Conservation (phyloP, 2,888 invertebrate genomes). For the Ophioninae sp. region DNA sequence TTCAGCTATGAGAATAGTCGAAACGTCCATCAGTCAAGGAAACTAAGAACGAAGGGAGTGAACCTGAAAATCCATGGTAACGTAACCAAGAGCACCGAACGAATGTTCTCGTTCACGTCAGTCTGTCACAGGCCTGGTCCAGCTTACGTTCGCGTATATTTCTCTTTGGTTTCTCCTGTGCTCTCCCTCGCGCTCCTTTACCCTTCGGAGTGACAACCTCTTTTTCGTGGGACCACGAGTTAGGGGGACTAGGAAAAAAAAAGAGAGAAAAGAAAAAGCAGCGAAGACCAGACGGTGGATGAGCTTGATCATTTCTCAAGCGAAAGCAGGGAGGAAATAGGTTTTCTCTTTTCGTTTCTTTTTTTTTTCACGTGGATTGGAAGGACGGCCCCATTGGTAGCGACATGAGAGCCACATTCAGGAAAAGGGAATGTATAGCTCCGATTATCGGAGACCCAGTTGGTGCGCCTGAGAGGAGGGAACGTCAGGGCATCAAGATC, state of each 20-base stretch:
- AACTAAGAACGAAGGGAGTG: neutral
- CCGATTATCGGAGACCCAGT: constrained; percentile 35
- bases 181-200: constrained; percentile 18
- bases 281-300: constrained; percentile 27
- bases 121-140: constrained; percentile 14
- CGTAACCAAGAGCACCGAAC: constrained; percentile 6
- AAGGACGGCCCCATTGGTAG: neutral
- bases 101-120: constrained; percentile 33
- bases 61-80: neutral
- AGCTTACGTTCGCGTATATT: constrained; percentile 6
- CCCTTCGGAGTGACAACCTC: constrained; percentile 42
- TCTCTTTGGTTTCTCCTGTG: constrained; percentile 12
- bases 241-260: constrained; percentile 2
- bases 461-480: constrained; percentile 11
- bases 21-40: neutral
- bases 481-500: neutral
- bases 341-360: constrained; percentile 35
- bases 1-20: neutral
- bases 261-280: constrained; percentile 31
- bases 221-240: constrained; percentile 32
- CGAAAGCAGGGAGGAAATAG: constrained; percentile 52
- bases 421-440: constrained; percentile 14
- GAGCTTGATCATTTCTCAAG: constrained; percentile 59
- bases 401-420: constrained; percentile 5
- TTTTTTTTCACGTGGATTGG: constrained; percentile 16